Evolutionary conservation across 2,888 invertebrate species (phyloP).

Genomic region (Cataglyphis altisquamis): DNA sequence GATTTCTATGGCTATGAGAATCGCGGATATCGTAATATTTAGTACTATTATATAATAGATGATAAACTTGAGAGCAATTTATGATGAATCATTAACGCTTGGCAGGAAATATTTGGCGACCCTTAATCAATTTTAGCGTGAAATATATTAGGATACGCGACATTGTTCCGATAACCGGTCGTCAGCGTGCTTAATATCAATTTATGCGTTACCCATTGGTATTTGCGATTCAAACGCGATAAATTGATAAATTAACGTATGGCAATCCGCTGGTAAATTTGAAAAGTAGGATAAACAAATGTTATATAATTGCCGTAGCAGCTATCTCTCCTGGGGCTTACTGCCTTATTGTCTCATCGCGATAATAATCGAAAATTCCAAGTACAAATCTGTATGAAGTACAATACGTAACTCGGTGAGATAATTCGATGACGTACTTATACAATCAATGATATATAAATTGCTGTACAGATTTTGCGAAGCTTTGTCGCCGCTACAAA

Average conservation of each 20-base stretch:
- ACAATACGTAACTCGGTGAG: neutral
- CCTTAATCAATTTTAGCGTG: neutral
- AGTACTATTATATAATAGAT: neutral
- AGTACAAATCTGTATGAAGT: neutral
- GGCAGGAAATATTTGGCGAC: neutral
- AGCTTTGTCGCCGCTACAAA: neutral
- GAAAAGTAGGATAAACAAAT: neutral
- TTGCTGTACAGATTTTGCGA: neutral
- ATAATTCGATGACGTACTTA: neutral
- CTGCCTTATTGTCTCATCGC: neutral
- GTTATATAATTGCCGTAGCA: neutral
- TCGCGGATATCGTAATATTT: neutral
- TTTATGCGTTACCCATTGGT: conserved; percentile 10
- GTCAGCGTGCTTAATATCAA: conserved; percentile 24
- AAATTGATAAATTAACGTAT: conserved; percentile 10
- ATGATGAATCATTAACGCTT: neutral
- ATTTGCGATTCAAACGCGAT: conserved; percentile 32
- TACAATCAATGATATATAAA: neutral
- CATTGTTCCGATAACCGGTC: neutral
- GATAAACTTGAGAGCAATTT: neutral
- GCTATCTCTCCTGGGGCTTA: neutral
- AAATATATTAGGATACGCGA: neutral
- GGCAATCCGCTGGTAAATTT: neutral
- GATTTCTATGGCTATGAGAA: neutral
- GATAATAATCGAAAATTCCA: neutral